Conservation (phyloP, 64 coral and sea anemone genomes). For the Porites lutea region DNA sequence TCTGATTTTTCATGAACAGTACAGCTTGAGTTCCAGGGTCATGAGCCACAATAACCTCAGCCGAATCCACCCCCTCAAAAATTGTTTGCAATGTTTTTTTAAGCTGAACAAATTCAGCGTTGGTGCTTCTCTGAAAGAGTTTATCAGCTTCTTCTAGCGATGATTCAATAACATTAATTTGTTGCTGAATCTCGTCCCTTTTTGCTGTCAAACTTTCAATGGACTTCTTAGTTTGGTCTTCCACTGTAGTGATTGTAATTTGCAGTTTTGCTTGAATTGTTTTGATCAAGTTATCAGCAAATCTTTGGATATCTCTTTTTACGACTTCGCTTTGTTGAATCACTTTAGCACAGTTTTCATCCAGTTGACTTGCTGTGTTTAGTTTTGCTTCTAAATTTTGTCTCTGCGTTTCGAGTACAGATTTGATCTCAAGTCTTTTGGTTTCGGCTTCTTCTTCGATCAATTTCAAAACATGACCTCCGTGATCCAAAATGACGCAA, state of each 20-base stretch:
- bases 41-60: not conserved
- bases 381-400: no score
- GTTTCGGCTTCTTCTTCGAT: no score
- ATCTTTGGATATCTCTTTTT: slow-evolving; percentile 52
- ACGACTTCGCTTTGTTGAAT: slow-evolving; percentile 9
- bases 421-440: no score
- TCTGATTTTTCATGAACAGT: not conserved
- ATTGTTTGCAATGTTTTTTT: slow-evolving; percentile 24
- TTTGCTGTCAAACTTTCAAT: slow-evolving; percentile 42
- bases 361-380: slow-evolving; percentile 2
- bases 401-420: no score
- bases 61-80: slow-evolving; percentile 62
- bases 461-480: no score
- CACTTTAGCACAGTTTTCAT: slow-evolving; percentile 11
- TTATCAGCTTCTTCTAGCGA: not conserved
- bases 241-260: slow-evolving; percentile 37
- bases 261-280: slow-evolving; percentile 62
- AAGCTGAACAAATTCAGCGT: no score
- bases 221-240: slow-evolving; percentile 47
- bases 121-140: no score
- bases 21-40: slow-evolving; percentile 64
- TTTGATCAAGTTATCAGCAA: slow-evolving; percentile 55
- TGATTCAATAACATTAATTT: slow-evolving; percentile 32
- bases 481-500: no score
- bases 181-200: slow-evolving; percentile 41